Percentiles rank a stretch among this genome's conserved stretches.
These are phyloP conservation scores for Caradrina kadenii DNA, from an alignment of 2,888 invertebrate genomes.

Conservation along the genomic window DNA sequence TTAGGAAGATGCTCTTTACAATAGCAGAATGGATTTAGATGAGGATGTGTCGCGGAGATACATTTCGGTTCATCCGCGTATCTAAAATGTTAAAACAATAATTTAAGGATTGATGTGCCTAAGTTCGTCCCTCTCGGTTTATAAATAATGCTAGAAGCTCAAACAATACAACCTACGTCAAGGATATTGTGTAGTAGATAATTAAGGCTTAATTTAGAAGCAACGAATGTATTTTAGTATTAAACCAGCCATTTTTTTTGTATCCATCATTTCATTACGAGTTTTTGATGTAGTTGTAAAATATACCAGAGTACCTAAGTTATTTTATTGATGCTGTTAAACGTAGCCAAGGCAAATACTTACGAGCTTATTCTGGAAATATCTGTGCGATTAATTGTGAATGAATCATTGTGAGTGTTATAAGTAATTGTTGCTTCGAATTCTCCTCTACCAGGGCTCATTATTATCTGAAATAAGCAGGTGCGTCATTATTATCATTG, in stretches of 20 bases:
- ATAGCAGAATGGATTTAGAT: conserved; percentile 94
- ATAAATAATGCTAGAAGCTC: not conserved
- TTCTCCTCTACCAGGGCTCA: conserved; percentile 94
- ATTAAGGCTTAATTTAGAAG: too few relatives aligned
- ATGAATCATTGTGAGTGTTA: conserved; percentile 88
- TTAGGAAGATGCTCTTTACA: conserved; percentile 11
- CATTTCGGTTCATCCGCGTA: conserved; percentile 96
- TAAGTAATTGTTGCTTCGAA: conserved; percentile 95
- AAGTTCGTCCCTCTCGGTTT: not conserved
- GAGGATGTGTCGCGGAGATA: conserved; percentile 93
- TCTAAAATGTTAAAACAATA: conserved; percentile 77
- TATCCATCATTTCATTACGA: not conserved
- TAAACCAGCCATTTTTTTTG: too few relatives aligned
- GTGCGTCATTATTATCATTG: too few relatives aligned
- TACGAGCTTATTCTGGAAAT: conserved; percentile 82
- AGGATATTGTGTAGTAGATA: too few relatives aligned
- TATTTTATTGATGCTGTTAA: too few relatives aligned
- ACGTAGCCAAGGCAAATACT: conserved; percentile 53
- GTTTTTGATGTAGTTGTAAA: not conserved
- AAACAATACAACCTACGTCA: not conserved
- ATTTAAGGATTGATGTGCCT: not conserved
- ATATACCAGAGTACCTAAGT: too few relatives aligned
- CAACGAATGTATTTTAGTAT: too few relatives aligned
- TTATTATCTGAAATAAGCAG: conserved; percentile 73
- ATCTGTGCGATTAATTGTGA: conserved; percentile 90